Evolutionary conservation across 2,888 invertebrate species (phyloP), one percentile per base, ranked within the genome.

Genomic region (Drosophila melanosoma): DNA sequence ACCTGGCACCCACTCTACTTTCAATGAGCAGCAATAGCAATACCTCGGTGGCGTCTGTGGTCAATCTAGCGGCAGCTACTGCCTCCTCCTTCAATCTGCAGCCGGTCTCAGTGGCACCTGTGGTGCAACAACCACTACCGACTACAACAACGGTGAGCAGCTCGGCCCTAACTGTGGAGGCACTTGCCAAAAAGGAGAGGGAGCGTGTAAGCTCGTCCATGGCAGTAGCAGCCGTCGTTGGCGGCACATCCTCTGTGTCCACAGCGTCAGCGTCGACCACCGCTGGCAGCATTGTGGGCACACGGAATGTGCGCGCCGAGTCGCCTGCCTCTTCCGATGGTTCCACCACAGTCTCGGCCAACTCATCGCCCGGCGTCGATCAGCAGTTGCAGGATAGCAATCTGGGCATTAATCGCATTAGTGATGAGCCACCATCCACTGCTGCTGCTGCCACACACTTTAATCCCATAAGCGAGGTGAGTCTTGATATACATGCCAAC

Each of bases 311-410:
- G 17, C 90, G 93, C 2, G 82, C 92, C 0, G 90, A 89, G 7
- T 92, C 93, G 12, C 93, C 93, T 2, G 94, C 94, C 7, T 93
- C 93, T 5, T 93, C 93, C 33, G 94, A 94, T 76, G 97, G 97
- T 11, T 97, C 97, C 60, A 97, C 97, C 4, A 98, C 97, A 1
- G 96, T 97, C 56, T 97, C 97, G 10, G 97, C 97, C 0, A 96
- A 97, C 29, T 97, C 97, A 0, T 97, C 97, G 60, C 97, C 97
- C 0, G 96, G 96, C 48, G 95, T 94, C 7, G 94, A 94, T 74
- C 94, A 94, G 71, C 93, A 94, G 79, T 94, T 94, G 54, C 94
- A 94, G 75, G 93, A 93, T 69, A 87, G 79, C 45, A 90, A 89
- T 68, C 68, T 90, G 61, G 67, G 76, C 52, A 87, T 92, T 23